Evolutionary conservation across 2,113 vertebrate species (phyloP).

Genomic region (Caretta caretta): DNA sequence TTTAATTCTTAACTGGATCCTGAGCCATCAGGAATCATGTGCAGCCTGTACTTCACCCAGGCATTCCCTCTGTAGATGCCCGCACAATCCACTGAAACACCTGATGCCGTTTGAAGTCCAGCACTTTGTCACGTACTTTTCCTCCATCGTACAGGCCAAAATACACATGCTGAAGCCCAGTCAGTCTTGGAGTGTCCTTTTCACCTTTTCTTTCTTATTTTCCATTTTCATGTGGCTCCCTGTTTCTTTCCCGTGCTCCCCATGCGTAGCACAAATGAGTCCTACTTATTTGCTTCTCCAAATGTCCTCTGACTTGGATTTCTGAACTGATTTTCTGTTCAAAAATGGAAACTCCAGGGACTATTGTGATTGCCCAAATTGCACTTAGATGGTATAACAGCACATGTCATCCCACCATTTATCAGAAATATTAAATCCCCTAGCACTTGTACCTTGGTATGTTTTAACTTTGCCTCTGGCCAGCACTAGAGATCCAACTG

Average conservation of each 20-base stretch:
- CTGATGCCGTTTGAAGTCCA: not conserved
- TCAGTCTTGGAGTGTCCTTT: slow-evolving; percentile 1
- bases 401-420: slow-evolving; percentile 73
- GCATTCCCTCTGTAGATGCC: not conserved
- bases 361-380: slow-evolving; percentile 79
- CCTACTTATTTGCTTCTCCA: slow-evolving; percentile 63
- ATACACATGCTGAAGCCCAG: not conserved
- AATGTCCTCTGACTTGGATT: slow-evolving; percentile 74
- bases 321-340: slow-evolving; percentile 66
- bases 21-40: no score
- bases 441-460: slow-evolving; percentile 70
- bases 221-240: slow-evolving; percentile 29
- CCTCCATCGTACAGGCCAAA: slow-evolving; percentile 1
- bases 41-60: not conserved
- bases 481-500: slow-evolving; percentile 62
- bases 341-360: slow-evolving; percentile 80
- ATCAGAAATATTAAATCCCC: slow-evolving; percentile 81
- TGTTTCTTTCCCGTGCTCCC: slow-evolving; percentile 56
- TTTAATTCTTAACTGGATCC: not conserved
- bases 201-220: not conserved
- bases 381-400: slow-evolving; percentile 75
- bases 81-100: no score
- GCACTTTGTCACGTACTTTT: slow-evolving; percentile 30
- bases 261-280: slow-evolving; percentile 66
- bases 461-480: slow-evolving; percentile 76